A percentile compares a stretch with the other conserved stretches of the same genome.
Evolutionary conservation across 2,797 vertebrate genomes (phyloP).

Genomic region (Girardinus metallicus): DNA sequence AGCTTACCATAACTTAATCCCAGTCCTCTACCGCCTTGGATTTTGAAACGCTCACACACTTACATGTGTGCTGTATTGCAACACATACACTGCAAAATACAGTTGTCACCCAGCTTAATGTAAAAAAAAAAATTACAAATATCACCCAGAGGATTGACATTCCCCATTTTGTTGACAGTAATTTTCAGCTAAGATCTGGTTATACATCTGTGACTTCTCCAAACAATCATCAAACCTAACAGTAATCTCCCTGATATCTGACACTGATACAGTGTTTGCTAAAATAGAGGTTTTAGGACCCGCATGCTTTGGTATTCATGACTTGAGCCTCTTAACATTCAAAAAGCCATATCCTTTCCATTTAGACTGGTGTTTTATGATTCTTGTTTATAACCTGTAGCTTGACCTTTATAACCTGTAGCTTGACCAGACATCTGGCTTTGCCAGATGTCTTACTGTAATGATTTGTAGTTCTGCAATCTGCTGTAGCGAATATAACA

Average conservation of each 20-base stretch:
- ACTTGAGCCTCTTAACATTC: constrained; percentile 18
- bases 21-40: constrained; percentile 59
- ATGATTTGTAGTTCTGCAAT: constrained; percentile 5
- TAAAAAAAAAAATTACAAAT: constrained; percentile 14
- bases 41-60: constrained; percentile 61
- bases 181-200: neutral
- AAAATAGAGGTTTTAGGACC: constrained; percentile 56
- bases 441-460: constrained; percentile 58
- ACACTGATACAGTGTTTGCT: constrained; percentile 37
- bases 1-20: constrained; percentile 79
- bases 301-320: constrained; percentile 43
- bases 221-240: constrained; percentile 13
- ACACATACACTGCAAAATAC: constrained; percentile 1
- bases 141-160: neutral
- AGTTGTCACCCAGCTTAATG: constrained; percentile 13
- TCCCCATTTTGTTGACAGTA: neutral
- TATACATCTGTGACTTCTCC: constrained; percentile 9
- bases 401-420: constrained; percentile 65
- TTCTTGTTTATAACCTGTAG: constrained; percentile 59
- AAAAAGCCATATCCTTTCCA: constrained; percentile 42
- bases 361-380: constrained; percentile 57
- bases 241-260: constrained; percentile 32
- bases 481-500: constrained; percentile 15
- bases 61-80: constrained; percentile 27
- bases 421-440: constrained; percentile 67